Evolutionary conservation across 2,888 invertebrate genomes (phyloP).

Genomic region (Vannuccia rotundouncinata): DNA sequence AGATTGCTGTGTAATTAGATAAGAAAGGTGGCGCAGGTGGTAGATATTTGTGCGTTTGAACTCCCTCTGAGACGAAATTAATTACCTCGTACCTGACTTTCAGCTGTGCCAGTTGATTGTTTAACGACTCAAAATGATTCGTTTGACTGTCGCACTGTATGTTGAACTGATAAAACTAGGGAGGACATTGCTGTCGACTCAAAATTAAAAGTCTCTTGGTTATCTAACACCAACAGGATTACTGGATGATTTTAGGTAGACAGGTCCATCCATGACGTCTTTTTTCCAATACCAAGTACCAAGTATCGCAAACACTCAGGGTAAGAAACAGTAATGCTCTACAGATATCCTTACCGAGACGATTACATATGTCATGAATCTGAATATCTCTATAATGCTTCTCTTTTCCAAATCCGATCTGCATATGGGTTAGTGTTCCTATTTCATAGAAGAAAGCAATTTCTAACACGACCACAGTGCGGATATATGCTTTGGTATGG

Average conservation of each 20-base stretch:
- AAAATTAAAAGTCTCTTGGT: not conserved
- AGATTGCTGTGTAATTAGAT: too few species aligned
- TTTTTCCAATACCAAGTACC: not conserved
- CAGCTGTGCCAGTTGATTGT: too few species aligned
- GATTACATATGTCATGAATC: not conserved
- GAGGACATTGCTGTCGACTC: not conserved
- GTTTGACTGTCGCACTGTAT: too few species aligned
- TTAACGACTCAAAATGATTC: too few species aligned
- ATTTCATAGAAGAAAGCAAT: not conserved
- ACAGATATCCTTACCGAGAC: not conserved
- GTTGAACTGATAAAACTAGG: too few species aligned
- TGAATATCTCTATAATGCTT: not conserved
- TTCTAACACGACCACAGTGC: not conserved
- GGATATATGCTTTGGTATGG: not conserved
- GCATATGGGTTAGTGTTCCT: not conserved
- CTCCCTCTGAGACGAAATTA: too few species aligned
- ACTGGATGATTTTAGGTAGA: not conserved
- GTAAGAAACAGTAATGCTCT: not conserved
- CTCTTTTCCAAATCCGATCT: not conserved
- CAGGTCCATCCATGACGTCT: not conserved
- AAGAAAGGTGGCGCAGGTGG: too few species aligned
- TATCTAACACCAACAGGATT: not conserved
- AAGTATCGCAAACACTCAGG: not conserved
- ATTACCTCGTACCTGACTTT: too few species aligned
- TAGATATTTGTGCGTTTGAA: too few species aligned